These are phyloP conservation scores for Kryptolebias marmoratus DNA, from an alignment of 2,113 vertebrate species.

Conservation along the genomic window DNA sequence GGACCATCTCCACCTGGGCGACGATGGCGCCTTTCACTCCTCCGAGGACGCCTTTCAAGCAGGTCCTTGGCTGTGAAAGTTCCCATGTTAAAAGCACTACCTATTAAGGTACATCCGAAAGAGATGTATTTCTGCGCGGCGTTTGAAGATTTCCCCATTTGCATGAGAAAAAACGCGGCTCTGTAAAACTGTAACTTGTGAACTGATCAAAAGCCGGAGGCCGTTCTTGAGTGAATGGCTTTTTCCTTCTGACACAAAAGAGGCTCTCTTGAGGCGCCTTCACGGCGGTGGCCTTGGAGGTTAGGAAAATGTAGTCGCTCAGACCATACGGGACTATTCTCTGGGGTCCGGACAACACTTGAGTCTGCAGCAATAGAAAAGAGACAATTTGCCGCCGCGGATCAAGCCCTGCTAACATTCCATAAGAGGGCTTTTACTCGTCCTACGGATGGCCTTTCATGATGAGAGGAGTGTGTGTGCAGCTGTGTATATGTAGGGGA, in stretches of 20 bases:
- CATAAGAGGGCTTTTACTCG: constrained; percentile 74
- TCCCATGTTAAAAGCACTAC: constrained; percentile 78
- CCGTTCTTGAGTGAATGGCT: constrained; percentile 77
- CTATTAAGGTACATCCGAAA: constrained; percentile 77
- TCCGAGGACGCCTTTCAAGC: constrained; percentile 69
- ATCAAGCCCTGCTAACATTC: constrained; percentile 75
- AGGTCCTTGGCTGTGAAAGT: constrained; percentile 76
- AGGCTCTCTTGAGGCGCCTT: constrained; percentile 81
- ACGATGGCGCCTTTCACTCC: constrained; percentile 70
- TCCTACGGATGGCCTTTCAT: constrained; percentile 66
- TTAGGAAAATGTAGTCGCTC: constrained; percentile 81
- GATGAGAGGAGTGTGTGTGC: constrained; percentile 46
- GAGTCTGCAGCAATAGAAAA: constrained; percentile 72
- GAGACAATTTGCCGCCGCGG: constrained; percentile 64
- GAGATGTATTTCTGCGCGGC: constrained; percentile 76
- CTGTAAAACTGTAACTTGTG: constrained; percentile 85
- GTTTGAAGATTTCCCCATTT: constrained; percentile 83
- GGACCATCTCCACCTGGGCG: constrained; percentile 73
- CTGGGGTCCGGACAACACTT: constrained; percentile 75
- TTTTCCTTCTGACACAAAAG: constrained; percentile 83
- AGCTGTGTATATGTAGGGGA: constrained; percentile 8
- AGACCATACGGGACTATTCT: constrained; percentile 73
- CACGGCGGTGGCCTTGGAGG: constrained; percentile 82
- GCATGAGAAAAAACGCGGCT: constrained; percentile 82
- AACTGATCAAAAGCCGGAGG: constrained; percentile 84